Base-by-base conservation (phyloP, 2,888 invertebrate genomes). In the Brassicogethes aeneus region DNA sequence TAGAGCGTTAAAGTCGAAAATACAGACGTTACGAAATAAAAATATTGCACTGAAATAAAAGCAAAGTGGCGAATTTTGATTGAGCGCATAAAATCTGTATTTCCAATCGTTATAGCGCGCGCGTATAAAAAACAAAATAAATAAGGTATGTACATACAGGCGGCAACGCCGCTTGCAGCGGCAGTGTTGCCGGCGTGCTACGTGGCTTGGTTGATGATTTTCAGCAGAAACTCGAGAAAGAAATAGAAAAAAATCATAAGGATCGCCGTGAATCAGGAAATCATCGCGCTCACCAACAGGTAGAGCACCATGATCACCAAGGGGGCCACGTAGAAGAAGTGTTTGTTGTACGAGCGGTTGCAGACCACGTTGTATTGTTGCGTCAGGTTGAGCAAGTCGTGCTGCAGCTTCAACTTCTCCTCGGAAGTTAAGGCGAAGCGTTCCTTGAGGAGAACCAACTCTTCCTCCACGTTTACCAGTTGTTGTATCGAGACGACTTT, bases 391-490 rank as follows among this genome's bases (percentile, higher is more conserved):
- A 73, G 68, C 54, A 85, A 71, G 60, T 81, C 77, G 46, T 75
- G 70, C 33, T 75, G 70, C 32, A 84, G 68, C 40, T 74, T 70
- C 41, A 76, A 70, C 54, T 78, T 77, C 55, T 83, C 82, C 16
- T 74, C 76, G 54, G 73, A 70, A 43, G 75, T 78, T 52, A 74
- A 73, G 43, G 80, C 79, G 71, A 80, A 86, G 52, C 80, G 74
- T 63, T 84, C 81, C 60, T 85, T 85, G 46, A 86, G 73, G 36
- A 78, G 71, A 41, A 81, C 79, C 54, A 87, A 68, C 65, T 87
- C 85, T 62, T 85, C 83, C 61, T 83, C 81, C 15, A 85, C 69
- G 56, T 77, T 75, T 57, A 74, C 72, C 57, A 82, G 65, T 59
- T 76, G 70, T 16, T 80, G 76, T 33, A 49, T 51, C 35, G 52